A percentile compares a stretch with the other conserved stretches of the same genome.
phyloP scores from a whole-genome alignment of 2,797 vertebrate species.

The Lycodopsis pacificus region DNA sequence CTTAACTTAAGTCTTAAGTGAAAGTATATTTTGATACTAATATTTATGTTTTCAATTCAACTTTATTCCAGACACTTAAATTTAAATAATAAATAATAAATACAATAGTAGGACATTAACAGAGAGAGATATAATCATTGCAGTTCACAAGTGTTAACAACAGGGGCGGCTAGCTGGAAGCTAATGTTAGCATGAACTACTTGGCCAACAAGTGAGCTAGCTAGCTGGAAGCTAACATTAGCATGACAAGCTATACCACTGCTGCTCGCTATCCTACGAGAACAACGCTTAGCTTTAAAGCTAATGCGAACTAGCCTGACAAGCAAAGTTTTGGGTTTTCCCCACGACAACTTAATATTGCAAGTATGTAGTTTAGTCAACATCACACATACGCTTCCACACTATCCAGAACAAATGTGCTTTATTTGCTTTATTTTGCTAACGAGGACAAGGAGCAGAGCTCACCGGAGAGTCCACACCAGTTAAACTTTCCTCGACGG shows the following conservation, averaged over 20 bases:
- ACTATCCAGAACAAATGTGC: not conserved
- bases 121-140: too few relatives aligned
- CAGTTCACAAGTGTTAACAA: constrained; percentile 11
- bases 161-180: constrained; percentile 57
- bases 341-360: not conserved
- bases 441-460: constrained; percentile 47
- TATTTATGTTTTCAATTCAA: too few relatives aligned
- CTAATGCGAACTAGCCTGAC: not conserved
- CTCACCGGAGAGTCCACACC: constrained; percentile 75
- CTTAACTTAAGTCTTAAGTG: too few relatives aligned
- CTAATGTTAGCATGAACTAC: constrained; percentile 64
- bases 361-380: too few relatives aligned
- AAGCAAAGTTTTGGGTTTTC: not conserved
- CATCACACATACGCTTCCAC: not conserved
- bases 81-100: too few relatives aligned
- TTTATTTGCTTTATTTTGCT: constrained; percentile 42
- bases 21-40: not conserved
- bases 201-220: too few relatives aligned
- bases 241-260: constrained; percentile 53
- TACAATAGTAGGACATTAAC: too few relatives aligned
- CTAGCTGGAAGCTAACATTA: constrained; percentile 36
- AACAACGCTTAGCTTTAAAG: not conserved
- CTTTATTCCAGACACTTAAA: too few relatives aligned
- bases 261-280: not conserved
- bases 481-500: constrained; percentile 60